These are phyloP conservation scores for Serranus cabrilla DNA, from an alignment of 2,797 vertebrate genomes.

Conservation along the genomic window DNA sequence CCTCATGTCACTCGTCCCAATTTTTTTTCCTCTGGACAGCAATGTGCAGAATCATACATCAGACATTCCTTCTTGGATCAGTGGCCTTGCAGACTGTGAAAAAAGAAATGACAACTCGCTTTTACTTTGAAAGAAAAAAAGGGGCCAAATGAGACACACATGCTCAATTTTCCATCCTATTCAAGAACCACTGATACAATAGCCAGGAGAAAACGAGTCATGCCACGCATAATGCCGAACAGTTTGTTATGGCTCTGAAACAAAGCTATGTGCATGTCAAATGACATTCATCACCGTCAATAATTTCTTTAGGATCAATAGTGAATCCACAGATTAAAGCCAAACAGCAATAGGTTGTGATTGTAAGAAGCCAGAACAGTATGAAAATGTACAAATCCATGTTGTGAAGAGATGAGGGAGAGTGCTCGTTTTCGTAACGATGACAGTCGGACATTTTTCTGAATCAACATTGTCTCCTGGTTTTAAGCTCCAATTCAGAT, in stretches of 20 bases:
- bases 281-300: constrained; percentile 30
- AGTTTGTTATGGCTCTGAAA: constrained; percentile 48
- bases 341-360: constrained; percentile 7
- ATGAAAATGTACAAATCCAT: background rate
- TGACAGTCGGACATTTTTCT: background rate
- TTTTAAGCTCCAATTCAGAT: constrained; percentile 21
- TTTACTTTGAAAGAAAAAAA: constrained; percentile 41
- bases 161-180: constrained; percentile 64
- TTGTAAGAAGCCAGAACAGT: constrained; percentile 14
- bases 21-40: constrained; percentile 47
- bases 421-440: background rate
- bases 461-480: background rate
- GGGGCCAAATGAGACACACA: constrained; percentile 74
- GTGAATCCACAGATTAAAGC: background rate
- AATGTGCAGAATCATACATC: constrained; percentile 57
- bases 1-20: constrained; percentile 34
- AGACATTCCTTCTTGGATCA: constrained; percentile 61
- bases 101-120: constrained; percentile 62
- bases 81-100: constrained; percentile 42
- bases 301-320: constrained; percentile 17
- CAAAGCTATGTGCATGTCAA: constrained; percentile 33
- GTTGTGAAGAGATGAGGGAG: constrained; percentile 1
- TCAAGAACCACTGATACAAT: constrained; percentile 44
- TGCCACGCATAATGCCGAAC: constrained; percentile 51
- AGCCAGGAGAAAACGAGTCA: constrained; percentile 75